Base-by-base conservation (phyloP, 2,888 invertebrate genomes). In the Gastracanthus pulcherrimus region DNA sequence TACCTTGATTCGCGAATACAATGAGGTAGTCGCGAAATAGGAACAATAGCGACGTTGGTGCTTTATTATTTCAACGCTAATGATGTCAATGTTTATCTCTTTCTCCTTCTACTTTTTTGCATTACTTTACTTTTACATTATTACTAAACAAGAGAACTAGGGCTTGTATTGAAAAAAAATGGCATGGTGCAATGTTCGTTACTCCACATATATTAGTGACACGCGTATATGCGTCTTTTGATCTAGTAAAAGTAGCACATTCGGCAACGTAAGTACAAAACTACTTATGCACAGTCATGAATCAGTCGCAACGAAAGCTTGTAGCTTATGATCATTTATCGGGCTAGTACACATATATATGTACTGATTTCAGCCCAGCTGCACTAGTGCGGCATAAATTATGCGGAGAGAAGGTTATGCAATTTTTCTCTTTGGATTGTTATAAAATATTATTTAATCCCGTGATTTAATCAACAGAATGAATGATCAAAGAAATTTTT, bases 261-360 rank as follows among this genome's bases (percentile, higher is more conserved):
- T 55, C 55, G 55, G 55, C 26, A 55, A 55, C 23, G 26, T 55
- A 23, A 19, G 23, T 19, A 55, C 34, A 62, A 62, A 62, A 31
- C 62, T 62, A 34, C 55, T 62, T 36, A 62, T 62, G n/a, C 62
- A 19, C 19, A 62, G 62, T 29, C n/a, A 62, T 62, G 62, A 34
- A 62, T 62, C 62, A 62, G 34, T 34, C n/a, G n/a, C n/a, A 34
- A 9, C 29, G 13, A 13, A 34, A n/a, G 34, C 11, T 62, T 34
- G 55, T 55, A 55, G 55, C 55, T 55, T 55, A 55, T n/a, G 55
- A 55, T 55, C 55, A 55, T 55, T 55, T 29, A 29, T 34, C 62
- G 62, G 34, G n/a, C 19, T 36, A 9, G 34, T 62, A 36, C 62
- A 62, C n/a, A n/a, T n/a, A n/a, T n/a, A n/a, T n/a, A n/a, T n/a